These are phyloP conservation scores for Melikaiella ostensackeni DNA, from an alignment of 2,888 invertebrate genomes.

Conservation along the genomic window DNA sequence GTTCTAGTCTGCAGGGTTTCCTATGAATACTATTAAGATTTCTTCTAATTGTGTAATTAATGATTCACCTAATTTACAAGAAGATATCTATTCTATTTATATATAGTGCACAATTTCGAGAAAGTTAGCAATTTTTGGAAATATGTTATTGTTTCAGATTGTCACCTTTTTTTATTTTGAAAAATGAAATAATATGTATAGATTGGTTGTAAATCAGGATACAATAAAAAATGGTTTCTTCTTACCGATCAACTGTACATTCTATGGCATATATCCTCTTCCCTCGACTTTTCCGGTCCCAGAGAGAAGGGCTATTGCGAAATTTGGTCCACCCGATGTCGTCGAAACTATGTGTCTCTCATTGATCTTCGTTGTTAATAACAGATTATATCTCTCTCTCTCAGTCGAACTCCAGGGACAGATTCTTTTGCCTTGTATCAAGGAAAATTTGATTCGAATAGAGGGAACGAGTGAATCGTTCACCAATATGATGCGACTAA, in stretches of 20 bases:
- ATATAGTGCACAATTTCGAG: no score
- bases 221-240: neutral
- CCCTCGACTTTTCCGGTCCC: conserved; percentile 47
- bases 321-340: neutral
- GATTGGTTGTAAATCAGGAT: no score
- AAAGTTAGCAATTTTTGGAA: no score
- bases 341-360: neutral
- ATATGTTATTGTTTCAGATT: no score
- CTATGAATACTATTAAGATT: no score
- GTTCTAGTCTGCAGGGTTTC: no score
- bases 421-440: neutral
- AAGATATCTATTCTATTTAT: no score
- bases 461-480: conserved; percentile 31
- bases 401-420: conserved; percentile 20
- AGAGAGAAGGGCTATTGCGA: conserved; percentile 7
- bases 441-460: conserved; percentile 4
- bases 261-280: conserved; percentile 62
- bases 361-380: neutral
- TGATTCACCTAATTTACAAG: no score
- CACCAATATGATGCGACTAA: conserved; percentile 16
- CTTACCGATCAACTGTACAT: conserved; percentile 71
- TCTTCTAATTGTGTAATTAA: no score
- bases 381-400: neutral
- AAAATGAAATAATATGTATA: no score
- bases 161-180: no score